Percentiles rank a stretch among this genome's conserved stretches.
phyloP scores from a whole-genome alignment of 1,140 invertebrate genomes.

The Adoxophyes honmai region DNA sequence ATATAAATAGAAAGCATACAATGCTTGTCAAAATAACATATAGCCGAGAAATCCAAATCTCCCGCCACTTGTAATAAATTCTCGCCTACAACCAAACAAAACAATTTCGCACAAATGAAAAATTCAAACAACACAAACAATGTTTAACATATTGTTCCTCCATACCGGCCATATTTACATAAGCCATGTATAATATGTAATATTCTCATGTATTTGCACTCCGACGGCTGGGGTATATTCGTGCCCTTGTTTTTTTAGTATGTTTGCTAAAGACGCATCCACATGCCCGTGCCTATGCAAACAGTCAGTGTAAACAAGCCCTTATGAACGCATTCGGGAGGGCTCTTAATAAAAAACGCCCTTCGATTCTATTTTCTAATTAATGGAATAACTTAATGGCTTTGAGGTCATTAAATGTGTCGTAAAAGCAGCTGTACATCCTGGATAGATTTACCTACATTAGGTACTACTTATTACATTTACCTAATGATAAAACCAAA shows the following conservation, averaged over 20 bases:
- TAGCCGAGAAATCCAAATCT: too few species aligned
- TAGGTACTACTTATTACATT: too few species aligned
- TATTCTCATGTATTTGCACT: constrained; percentile 37
- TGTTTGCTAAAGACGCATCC: constrained; percentile 73
- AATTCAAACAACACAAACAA: constrained; percentile 54
- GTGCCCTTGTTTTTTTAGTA: constrained; percentile 70
- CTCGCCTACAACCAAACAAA: background rate
- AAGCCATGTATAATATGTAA: constrained; percentile 49
- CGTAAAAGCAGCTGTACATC: too few species aligned
- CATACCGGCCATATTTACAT: constrained; percentile 43
- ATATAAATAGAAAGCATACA: too few species aligned
- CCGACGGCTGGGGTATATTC: constrained; percentile 40
- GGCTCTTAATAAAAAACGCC: constrained; percentile 27
- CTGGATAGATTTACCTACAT: too few species aligned
- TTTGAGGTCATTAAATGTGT: too few species aligned
- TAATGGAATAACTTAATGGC: background rate
- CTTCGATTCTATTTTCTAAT: constrained; percentile 11
- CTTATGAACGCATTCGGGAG: constrained; percentile 50
- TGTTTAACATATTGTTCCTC: constrained; percentile 41
- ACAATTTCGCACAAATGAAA: constrained; percentile 29
- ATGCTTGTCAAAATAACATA: too few species aligned
- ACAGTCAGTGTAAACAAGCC: constrained; percentile 66
- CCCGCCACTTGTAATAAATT: too few species aligned
- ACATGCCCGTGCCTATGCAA: constrained; percentile 65
- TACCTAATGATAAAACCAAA: too few species aligned